Evolutionary conservation across 2,797 vertebrate species (phyloP), one percentile per base, ranked within the genome.

Genomic region (Lithobates pipiens): DNA sequence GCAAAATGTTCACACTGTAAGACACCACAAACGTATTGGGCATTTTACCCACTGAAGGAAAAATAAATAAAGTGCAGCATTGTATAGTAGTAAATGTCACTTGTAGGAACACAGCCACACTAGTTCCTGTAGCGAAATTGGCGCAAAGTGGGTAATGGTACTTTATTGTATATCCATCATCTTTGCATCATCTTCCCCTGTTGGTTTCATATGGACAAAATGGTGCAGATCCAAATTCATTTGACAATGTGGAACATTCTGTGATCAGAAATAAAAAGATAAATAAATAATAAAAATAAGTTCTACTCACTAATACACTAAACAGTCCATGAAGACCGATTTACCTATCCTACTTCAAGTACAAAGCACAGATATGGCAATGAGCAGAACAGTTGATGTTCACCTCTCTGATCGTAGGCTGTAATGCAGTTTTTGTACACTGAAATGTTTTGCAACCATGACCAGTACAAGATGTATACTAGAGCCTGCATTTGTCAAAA

Each of bases 51-150:
- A 46, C 88, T 90, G 88, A 11, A 39, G 73, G 44, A 57, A 93
- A 95, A n/a, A 93, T 95, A 94, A 96, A 95, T 98, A 99, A 99
- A 98, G 97, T 99, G 97, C 97, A 96, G 94, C 92, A 97, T 94
- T 95, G 94, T 95, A 61, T 95, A 95, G 95, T 95, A 93, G 91
- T 91, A 93, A 95, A 93, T 94, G 92, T 94, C 92, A 93, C 80
- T 75, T 50, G 65, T 74, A 75, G 94, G 90, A 95, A 94, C 92
- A 93, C 91, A 94, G 94, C 93, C 89, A 92, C 89, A 91, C 90
- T 86, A 72, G 93, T 93, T 91, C 91, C 92, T 89, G 88, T 87
- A 89, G 88, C 76, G 79, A 84, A 85, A 91, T 92, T 92, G 91
- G 91, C 90, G 86, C 91, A 89, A 29, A 92, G 89, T 89, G 89